phyloP scores from a whole-genome alignment of 2,888 invertebrate genomes.

The Mycalesis mineus region DNA sequence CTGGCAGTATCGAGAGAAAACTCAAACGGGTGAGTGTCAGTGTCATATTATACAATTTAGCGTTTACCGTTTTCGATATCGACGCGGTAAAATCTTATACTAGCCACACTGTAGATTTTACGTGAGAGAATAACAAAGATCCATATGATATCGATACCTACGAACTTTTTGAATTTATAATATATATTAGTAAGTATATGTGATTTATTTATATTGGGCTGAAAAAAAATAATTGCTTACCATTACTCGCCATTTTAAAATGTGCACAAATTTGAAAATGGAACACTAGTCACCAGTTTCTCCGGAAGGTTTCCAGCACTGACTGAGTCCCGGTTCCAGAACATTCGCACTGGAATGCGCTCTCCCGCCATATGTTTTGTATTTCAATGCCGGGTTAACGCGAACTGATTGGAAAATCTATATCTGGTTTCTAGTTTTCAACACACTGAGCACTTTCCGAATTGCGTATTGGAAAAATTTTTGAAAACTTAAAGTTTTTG shows the following conservation, averaged over 20 bases:
- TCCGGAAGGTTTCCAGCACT: constrained; percentile 46
- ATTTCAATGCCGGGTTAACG: constrained; percentile 43
- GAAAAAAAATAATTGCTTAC: background rate
- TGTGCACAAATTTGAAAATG: constrained; percentile 14
- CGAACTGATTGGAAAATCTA: constrained; percentile 28
- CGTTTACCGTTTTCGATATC: no score
- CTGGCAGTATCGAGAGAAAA: no score
- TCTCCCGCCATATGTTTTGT: constrained; percentile 64
- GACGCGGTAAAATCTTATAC: no score
- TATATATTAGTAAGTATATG: no score
- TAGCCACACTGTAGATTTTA: no score
- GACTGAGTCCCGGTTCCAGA: constrained; percentile 52
- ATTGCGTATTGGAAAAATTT: no score
- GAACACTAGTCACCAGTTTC: constrained; percentile 38
- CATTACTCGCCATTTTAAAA: constrained; percentile 35
- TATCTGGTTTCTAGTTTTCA: constrained; percentile 15
- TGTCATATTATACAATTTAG: no score
- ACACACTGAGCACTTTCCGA: background rate
- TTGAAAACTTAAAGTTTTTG: no score
- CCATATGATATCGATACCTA: no score
- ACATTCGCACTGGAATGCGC: constrained; percentile 50
- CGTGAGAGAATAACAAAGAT: no score
- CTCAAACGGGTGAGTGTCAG: no score
- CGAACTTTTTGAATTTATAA: no score
- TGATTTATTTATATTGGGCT: background rate